Conservation (phyloP, 2,888 invertebrate species). For the Ochropacha duplaris region DNA sequence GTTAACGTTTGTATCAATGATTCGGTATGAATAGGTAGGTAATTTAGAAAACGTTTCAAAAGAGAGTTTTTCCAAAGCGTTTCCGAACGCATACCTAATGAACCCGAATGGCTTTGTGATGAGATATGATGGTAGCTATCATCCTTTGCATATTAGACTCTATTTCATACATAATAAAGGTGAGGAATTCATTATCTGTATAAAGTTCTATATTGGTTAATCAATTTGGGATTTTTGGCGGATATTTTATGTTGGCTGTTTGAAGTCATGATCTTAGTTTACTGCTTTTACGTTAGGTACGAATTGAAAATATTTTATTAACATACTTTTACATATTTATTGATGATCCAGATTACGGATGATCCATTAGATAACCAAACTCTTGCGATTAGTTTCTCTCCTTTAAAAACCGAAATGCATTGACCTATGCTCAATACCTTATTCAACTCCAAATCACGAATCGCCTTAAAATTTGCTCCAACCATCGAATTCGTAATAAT, state of each 20-base stretch:
- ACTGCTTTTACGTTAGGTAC: neutral
- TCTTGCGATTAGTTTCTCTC: too few species aligned
- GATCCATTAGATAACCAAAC: too few species aligned
- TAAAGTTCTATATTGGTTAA: neutral
- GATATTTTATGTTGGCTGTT: neutral
- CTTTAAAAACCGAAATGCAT: too few species aligned
- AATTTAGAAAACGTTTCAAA: conserved; percentile 35
- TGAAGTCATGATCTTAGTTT: too few species aligned
- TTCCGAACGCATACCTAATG: conserved; percentile 41
- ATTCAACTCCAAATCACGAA: neutral
- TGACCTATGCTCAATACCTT: neutral
- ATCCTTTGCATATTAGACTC: conserved; percentile 24
- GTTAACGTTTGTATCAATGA: conserved; percentile 28
- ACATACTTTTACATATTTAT: too few species aligned
- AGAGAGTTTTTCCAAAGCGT: conserved; percentile 38
- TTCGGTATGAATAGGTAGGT: conserved; percentile 40
- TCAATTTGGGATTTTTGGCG: neutral
- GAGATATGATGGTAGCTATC: conserved; percentile 39
- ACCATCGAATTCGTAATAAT: neutral
- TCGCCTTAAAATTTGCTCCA: too few species aligned
- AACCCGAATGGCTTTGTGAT: conserved; percentile 52
- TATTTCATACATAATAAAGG: conserved; percentile 15
- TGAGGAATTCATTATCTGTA: conserved; percentile 7
- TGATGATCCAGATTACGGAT: too few species aligned
- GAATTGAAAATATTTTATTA: neutral